phyloP scores from a whole-genome alignment of 2,888 invertebrate species.

The Caenorhabditis imperialis region DNA sequence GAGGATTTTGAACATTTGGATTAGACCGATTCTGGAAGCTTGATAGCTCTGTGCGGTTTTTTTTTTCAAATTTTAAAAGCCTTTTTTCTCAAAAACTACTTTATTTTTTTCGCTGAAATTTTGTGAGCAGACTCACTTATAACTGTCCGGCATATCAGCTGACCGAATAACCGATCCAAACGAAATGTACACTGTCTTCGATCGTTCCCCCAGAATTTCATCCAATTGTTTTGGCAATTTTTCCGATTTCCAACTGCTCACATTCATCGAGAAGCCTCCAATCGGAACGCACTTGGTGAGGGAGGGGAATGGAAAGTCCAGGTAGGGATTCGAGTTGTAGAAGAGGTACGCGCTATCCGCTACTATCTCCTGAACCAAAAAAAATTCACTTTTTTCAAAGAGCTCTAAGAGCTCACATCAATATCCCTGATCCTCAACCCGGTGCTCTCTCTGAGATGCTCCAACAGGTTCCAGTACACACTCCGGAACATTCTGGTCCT shows the following conservation, averaged over 20 bases:
- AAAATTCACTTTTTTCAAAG: background rate
- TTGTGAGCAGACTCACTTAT: constrained; percentile 15
- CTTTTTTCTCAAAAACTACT: too few species aligned
- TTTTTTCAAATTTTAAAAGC: too few species aligned
- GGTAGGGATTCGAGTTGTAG: constrained; percentile 47
- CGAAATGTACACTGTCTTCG: constrained; percentile 43
- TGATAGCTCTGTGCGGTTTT: too few species aligned
- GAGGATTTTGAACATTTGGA: constrained; percentile 14
- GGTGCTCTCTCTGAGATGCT: constrained; percentile 13
- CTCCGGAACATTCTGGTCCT: constrained; percentile 35
- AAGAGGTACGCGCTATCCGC: constrained; percentile 26
- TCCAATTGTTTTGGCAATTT: constrained; percentile 11
- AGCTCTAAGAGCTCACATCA: constrained; percentile 2
- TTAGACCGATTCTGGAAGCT: constrained; percentile 18
- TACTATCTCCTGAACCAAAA: constrained; percentile 28
- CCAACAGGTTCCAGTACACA: constrained; percentile 35
- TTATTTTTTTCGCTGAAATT: too few species aligned
- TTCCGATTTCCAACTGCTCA: constrained; percentile 27
- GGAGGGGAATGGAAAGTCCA: constrained; percentile 40
- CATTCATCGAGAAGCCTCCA: constrained; percentile 46
- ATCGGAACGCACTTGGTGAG: constrained; percentile 43
- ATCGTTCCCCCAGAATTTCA: constrained; percentile 14
- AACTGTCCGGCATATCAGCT: constrained; percentile 33
- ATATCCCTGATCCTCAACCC: constrained; percentile 14
- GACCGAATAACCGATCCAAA: constrained; percentile 53